Evolutionary conservation across 1,140 invertebrate genomes (phyloP).

Genomic region (Eueides isabella): DNA sequence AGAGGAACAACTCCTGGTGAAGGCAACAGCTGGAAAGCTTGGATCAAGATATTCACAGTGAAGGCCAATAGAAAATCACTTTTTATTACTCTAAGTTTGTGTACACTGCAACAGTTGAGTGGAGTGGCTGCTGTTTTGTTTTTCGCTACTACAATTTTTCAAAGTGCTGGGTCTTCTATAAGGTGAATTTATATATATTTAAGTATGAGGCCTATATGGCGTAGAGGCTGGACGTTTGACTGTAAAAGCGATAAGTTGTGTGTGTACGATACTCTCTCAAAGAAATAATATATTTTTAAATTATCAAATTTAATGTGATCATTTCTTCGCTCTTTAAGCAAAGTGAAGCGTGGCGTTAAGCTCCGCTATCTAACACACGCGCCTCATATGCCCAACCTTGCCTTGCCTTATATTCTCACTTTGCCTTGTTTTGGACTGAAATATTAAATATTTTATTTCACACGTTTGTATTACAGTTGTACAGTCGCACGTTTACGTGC

Average conservation of each 20-base stretch:
- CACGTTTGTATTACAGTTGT: too few relatives aligned
- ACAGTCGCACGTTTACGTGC: too few relatives aligned
- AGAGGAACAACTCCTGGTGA: conserved; percentile 44
- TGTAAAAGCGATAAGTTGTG: background rate
- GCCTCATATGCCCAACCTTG: too few relatives aligned
- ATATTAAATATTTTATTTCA: too few relatives aligned
- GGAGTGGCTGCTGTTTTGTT: conserved; percentile 54
- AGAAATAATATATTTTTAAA: too few relatives aligned
- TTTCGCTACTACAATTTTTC: conserved; percentile 56
- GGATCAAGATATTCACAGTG: conserved; percentile 59
- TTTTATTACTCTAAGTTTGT: conserved; percentile 52
- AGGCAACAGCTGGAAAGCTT: conserved; percentile 50
- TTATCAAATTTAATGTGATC: too few relatives aligned
- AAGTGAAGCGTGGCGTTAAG: too few relatives aligned
- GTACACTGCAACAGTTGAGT: conserved; percentile 52
- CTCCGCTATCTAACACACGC: too few relatives aligned
- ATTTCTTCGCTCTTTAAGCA: too few relatives aligned
- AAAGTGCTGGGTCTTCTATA: conserved; percentile 52
- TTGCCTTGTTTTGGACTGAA: too few relatives aligned
- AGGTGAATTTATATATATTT: conserved; percentile 19
- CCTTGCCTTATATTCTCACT: too few relatives aligned
- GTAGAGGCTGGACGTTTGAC: background rate
- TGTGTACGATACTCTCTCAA: too few relatives aligned
- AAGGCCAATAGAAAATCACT: conserved; percentile 55
- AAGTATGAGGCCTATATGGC: background rate